phyloP scores from a whole-genome alignment of 2,888 invertebrate genomes.

The Netelia fuscicornis region DNA sequence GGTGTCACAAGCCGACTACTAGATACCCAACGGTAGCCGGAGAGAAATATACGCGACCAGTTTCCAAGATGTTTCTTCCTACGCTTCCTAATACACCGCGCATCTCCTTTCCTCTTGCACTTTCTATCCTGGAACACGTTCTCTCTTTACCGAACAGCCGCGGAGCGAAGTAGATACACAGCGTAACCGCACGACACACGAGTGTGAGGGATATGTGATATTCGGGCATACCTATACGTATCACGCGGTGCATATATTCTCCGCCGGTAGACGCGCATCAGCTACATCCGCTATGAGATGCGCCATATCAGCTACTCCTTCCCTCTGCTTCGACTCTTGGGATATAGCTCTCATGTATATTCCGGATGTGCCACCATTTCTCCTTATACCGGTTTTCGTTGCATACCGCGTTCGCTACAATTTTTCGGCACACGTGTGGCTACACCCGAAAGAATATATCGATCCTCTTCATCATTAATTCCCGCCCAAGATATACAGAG shows the following conservation, averaged over 20 bases:
- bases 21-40: constrained; percentile 8
- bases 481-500: constrained; percentile 12
- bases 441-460: constrained; percentile 38
- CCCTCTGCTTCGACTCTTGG: constrained; percentile 23
- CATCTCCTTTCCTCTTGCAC: neutral
- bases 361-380: constrained; percentile 43
- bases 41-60: constrained; percentile 52
- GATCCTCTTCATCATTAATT: constrained; percentile 55
- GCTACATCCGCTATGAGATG: constrained; percentile 41
- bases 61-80: constrained; percentile 52
- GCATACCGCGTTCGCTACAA: constrained; percentile 28
- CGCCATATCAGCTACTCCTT: constrained; percentile 15
- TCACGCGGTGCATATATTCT: constrained; percentile 27
- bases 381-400: neutral
- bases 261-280: constrained; percentile 32
- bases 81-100: constrained; percentile 17
- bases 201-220: constrained; percentile 52
- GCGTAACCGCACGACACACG: constrained; percentile 34
- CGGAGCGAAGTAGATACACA: constrained; percentile 14
- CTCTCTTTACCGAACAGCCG: neutral
- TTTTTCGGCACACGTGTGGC: constrained; percentile 37
- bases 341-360: constrained; percentile 38
- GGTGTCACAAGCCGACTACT: neutral
- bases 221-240: constrained; percentile 9
- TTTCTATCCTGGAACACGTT: neutral